Evolutionary conservation across 2,888 invertebrate species (phyloP).

Genomic region (Eilema caniola): DNA sequence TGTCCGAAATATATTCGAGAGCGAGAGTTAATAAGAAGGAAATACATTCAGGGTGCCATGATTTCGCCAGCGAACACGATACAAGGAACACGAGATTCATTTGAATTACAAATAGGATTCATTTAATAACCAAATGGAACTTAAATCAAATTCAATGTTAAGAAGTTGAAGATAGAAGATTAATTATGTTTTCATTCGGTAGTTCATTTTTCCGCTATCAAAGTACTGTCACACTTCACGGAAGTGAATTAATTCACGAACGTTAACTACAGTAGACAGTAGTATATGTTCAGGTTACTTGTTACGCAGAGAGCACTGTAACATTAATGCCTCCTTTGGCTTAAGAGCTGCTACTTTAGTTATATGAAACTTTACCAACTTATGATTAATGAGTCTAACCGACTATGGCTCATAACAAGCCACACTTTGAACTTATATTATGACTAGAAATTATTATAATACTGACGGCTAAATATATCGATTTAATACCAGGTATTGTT

Average conservation of each 20-base stretch:
- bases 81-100: too few species aligned
- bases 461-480: too few species aligned
- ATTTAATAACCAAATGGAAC: too few species aligned
- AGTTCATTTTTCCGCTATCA: not conserved
- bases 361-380: constrained; percentile 64
- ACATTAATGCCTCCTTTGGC: constrained; percentile 69
- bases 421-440: constrained; percentile 41
- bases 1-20: too few species aligned
- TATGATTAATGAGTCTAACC: constrained; percentile 68
- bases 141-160: too few species aligned
- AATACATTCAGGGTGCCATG: too few species aligned
- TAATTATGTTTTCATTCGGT: too few species aligned
- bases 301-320: constrained; percentile 65
- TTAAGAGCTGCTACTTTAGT: constrained; percentile 64
- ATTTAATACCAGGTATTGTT: too few species aligned
- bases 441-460: not conserved
- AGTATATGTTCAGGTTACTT: constrained; percentile 58
- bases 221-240: not conserved
- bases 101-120: too few species aligned
- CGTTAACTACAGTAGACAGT: constrained; percentile 16
- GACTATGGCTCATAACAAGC: constrained; percentile 46
- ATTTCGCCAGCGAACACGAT: too few species aligned
- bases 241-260: constrained; percentile 1
- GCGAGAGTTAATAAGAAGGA: too few species aligned
- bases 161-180: too few species aligned